A percentile compares a stretch with the other conserved stretches of the same genome.
These are phyloP conservation scores for Hemiprocne comata DNA, from an alignment of 2,113 vertebrate species.

Conservation along the genomic window DNA sequence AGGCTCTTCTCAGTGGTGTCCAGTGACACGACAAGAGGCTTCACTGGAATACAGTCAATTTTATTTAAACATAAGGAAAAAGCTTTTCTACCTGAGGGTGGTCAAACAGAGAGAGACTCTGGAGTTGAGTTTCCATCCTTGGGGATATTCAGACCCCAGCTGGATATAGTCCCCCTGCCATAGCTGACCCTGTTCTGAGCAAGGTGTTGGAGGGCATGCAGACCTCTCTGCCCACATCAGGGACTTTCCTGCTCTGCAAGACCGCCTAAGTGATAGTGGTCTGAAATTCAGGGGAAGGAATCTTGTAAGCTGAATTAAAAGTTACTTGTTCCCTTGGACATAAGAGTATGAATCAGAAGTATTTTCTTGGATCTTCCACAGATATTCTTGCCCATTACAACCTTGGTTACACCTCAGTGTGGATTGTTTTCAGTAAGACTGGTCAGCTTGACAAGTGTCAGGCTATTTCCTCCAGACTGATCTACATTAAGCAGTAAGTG, in stretches of 20 bases:
- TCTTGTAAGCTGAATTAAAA: neutral
- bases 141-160: neutral
- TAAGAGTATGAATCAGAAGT: neutral
- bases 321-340: neutral
- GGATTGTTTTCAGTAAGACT: neutral
- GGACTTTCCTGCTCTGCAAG: neutral
- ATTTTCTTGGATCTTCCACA: neutral
- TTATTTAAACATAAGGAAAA: neutral
- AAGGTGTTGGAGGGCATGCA: accelerated
- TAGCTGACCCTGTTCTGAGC: no score
- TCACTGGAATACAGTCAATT: neutral
- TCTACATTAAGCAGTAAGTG: neutral
- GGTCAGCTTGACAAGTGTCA: neutral
- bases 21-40: neutral
- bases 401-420: no score
- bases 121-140: neutral
- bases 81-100: neutral
- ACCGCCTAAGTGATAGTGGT: accelerated
- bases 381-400: neutral
- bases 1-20: no score
- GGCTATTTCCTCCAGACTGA: neutral
- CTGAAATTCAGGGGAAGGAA: neutral
- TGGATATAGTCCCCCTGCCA: neutral
- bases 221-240: neutral
- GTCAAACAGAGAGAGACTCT: neutral